These are phyloP conservation scores for Nineta flava DNA, from an alignment of 2,888 invertebrate species.

Conservation along the genomic window DNA sequence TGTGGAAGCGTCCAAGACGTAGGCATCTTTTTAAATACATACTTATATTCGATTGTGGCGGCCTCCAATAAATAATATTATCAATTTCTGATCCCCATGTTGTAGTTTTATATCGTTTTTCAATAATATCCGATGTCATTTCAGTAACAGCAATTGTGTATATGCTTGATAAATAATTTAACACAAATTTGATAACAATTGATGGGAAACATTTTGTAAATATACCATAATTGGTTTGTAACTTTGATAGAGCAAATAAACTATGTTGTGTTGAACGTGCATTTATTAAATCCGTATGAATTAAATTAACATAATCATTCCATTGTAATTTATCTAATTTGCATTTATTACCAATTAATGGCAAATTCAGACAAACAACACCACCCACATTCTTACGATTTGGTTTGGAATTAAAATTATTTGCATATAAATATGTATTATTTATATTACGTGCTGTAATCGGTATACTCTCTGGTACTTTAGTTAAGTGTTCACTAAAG, in stretches of 20 bases:
- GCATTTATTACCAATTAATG: constrained; percentile 30
- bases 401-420: constrained; percentile 27
- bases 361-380: constrained; percentile 47
- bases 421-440: constrained; percentile 36
- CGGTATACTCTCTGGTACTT: constrained; percentile 40
- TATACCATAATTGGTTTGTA: constrained; percentile 37
- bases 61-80: constrained; percentile 52
- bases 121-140: constrained; percentile 27
- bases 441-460: constrained; percentile 40
- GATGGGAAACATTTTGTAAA: constrained; percentile 48
- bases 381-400: constrained; percentile 33
- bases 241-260: constrained; percentile 34
- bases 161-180: constrained; percentile 48
- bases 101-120: constrained; percentile 31
- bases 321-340: constrained; percentile 11
- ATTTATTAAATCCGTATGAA: constrained; percentile 26
- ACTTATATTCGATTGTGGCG: constrained; percentile 64
- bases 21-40: constrained; percentile 19
- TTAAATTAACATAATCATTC: constrained; percentile 21
- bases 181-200: constrained; percentile 32
- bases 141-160: constrained; percentile 52
- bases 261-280: constrained; percentile 33
- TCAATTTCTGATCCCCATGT: constrained; percentile 49
- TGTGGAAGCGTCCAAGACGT: too few relatives aligned
- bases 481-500: constrained; percentile 34